Evolutionary conservation across 2,888 invertebrate genomes (phyloP).

Genomic region (Lasioglossum vierecki): DNA sequence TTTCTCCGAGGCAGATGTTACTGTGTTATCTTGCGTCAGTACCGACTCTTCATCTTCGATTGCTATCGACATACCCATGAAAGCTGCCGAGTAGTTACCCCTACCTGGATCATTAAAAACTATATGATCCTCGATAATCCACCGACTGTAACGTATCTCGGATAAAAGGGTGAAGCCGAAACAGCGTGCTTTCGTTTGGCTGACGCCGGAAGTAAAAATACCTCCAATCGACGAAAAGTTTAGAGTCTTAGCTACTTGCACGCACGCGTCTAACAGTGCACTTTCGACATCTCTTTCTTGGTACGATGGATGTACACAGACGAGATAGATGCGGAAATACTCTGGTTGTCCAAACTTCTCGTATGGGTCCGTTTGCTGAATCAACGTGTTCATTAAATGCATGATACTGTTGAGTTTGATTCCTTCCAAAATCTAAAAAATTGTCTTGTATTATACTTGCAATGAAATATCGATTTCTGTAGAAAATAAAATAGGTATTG

Average conservation of each 20-base stretch:
- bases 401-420: constrained; percentile 70
- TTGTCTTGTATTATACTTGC: background rate
- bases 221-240: constrained; percentile 70
- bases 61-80: constrained; percentile 73
- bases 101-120: constrained; percentile 85
- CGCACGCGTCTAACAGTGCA: constrained; percentile 69
- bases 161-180: constrained; percentile 68
- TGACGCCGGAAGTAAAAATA: constrained; percentile 73
- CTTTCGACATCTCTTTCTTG: constrained; percentile 66
- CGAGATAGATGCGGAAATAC: constrained; percentile 73
- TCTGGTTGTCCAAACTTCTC: constrained; percentile 58
- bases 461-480: background rate
- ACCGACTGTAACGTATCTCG: constrained; percentile 84
- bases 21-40: background rate
- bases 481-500: background rate
- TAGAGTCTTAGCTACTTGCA: constrained; percentile 66
- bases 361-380: constrained; percentile 69
- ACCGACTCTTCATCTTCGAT: constrained; percentile 12
- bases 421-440: constrained; percentile 70
- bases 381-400: constrained; percentile 68
- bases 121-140: constrained; percentile 82
- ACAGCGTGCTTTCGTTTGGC: constrained; percentile 69
- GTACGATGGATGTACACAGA: constrained; percentile 79
- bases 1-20: background rate
- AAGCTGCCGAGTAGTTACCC: constrained; percentile 84